Evolutionary conservation across 1,140 invertebrate genomes (phyloP), one percentile per base, ranked within the genome.

Genomic region (Pseudachorutes palmiensis): DNA sequence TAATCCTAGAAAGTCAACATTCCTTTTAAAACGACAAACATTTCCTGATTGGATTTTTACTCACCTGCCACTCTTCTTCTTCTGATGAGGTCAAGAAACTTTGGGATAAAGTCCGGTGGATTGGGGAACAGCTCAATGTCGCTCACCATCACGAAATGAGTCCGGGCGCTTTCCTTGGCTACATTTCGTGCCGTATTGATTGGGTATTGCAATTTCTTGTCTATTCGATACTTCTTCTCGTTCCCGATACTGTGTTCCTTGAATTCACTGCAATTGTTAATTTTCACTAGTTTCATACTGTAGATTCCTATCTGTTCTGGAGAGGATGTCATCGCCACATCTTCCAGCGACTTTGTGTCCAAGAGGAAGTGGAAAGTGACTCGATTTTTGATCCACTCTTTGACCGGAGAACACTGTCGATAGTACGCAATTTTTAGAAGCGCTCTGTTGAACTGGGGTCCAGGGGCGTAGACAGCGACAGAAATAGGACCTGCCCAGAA

Each of bases 161-260:
- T 87, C 31, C 75, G 76, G 1, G 86, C 82, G 19, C 82, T 80
- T 51, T 78, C 80, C 66, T 86, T 80, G 0, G 87, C 87, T 1
- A 84, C 83, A 70, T 88, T 89, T 72, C 88, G 82, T 1, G 83
- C 87, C 0, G 89, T 86, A 73, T 91, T 90, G 68, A 91, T 86
- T 0, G 88, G 88, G 79, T 90, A 91, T 19, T 82, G 79, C 73
- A 88, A 78, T 29, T 76, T 77, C 30, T 81, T 77, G n/a, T 58
- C n/a, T 19, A n/a, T 62, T 41, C 60, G 36, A 29, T 36, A 69
- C n/a, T n/a, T n/a, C n/a, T n/a, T n/a, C n/a, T n/a, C n/a, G 16
- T 33, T 64, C 26, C 2, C 2, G 5, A 28, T 55, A 5, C 24
- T 55, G 14, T 24, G 3, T 24, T n/a, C 51, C 22, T 9, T 9